Conservation (phyloP, 1,140 invertebrate genomes). For the Bactericera cockerelli region DNA sequence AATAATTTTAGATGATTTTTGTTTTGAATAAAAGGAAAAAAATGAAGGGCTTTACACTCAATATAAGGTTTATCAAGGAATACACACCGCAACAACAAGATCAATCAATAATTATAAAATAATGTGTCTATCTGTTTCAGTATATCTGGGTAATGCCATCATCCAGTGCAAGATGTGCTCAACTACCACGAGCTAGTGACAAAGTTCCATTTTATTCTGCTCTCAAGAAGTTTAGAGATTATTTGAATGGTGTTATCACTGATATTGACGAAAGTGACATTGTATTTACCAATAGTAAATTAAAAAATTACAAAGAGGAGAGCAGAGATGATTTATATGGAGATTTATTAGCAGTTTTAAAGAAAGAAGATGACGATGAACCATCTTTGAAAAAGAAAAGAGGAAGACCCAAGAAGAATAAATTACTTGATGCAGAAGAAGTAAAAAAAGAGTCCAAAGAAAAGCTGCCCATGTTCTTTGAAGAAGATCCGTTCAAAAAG, state of each 20-base stretch:
- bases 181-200: constrained; percentile 84
- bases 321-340: constrained; percentile 10
- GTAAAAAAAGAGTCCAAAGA: constrained; percentile 35
- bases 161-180: constrained; percentile 87
- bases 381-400: constrained; percentile 58
- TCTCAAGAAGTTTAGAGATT: constrained; percentile 86
- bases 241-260: constrained; percentile 76
- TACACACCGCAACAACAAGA: too few relatives aligned
- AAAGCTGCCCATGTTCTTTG: constrained; percentile 16
- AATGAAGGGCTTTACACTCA: too few relatives aligned
- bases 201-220: constrained; percentile 95
- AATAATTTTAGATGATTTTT: too few relatives aligned
- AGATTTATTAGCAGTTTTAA: not conserved
- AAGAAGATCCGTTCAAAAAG: constrained; percentile 48
- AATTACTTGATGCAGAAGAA: constrained; percentile 46
- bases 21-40: too few relatives aligned
- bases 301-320: constrained; percentile 34
- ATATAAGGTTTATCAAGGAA: too few relatives aligned
- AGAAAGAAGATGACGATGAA: constrained; percentile 30
- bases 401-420: constrained; percentile 73
- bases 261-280: constrained; percentile 82
- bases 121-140: constrained; percentile 50
- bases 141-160: constrained; percentile 98
- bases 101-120: too few relatives aligned
- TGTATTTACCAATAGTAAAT: constrained; percentile 66